Evolutionary conservation across 2,888 invertebrate genomes (phyloP).

Genomic region (Drosophila imparisetae): DNA sequence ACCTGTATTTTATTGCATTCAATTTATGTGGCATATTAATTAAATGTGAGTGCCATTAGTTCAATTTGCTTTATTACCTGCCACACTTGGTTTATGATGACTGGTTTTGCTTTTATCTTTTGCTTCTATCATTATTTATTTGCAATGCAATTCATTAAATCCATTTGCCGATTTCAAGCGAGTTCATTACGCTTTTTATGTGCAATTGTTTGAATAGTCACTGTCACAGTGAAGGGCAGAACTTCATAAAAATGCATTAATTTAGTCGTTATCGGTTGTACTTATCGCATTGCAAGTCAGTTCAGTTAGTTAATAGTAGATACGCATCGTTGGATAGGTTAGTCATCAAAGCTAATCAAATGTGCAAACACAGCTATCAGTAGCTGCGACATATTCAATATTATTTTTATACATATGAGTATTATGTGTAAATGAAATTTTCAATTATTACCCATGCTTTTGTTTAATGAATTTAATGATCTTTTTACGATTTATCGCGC

Average conservation of each 20-base stretch:
- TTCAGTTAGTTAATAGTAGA: constrained; percentile 7
- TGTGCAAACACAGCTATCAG: constrained; percentile 19
- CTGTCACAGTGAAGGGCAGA: constrained; percentile 1
- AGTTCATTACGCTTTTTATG: constrained; percentile 57
- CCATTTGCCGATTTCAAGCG: constrained; percentile 19
- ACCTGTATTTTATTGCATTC: constrained; percentile 48
- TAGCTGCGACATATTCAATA: neutral
- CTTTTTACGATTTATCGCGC: neutral
- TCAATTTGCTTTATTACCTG: constrained; percentile 31
- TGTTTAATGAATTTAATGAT: neutral
- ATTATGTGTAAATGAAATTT: neutral
- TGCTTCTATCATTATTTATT: constrained; percentile 52
- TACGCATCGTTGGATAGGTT: constrained; percentile 30
- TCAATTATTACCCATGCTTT: neutral
- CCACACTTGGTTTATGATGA: constrained; percentile 18
- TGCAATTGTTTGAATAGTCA: constrained; percentile 27
- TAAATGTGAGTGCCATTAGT: constrained; percentile 28
- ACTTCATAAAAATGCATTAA: constrained; percentile 50
- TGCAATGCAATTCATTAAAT: constrained; percentile 67
- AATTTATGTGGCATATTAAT: constrained; percentile 43
- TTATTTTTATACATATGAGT: neutral
- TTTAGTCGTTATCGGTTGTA: constrained; percentile 38
- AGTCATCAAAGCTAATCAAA: constrained; percentile 38
- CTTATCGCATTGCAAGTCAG: constrained; percentile 21
- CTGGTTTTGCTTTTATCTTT: constrained; percentile 36